phyloP scores from a whole-genome alignment of 1,140 invertebrate species.

The Grapholita molesta region DNA sequence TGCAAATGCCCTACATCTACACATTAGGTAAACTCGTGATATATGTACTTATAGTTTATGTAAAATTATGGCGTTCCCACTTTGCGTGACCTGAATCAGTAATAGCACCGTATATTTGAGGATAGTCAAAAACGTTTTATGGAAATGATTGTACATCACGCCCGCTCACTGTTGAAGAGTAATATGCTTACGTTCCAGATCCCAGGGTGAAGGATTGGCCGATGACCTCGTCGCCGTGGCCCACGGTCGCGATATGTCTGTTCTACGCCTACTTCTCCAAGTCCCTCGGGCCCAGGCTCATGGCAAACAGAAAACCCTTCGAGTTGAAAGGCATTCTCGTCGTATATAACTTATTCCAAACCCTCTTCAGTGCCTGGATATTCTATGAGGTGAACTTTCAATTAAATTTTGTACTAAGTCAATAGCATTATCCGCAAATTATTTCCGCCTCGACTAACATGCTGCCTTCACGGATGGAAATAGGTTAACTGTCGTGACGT shows the following conservation, averaged over 20 bases:
- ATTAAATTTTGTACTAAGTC: background rate
- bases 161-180: slow-evolving; percentile 1
- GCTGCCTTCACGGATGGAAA: background rate
- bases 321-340: slow-evolving; percentile 89
- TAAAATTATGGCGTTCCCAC: background rate
- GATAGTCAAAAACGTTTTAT: slow-evolving; percentile 1
- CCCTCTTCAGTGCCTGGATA: slow-evolving; percentile 94
- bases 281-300: slow-evolving; percentile 89
- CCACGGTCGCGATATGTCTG: slow-evolving; percentile 90
- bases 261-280: slow-evolving; percentile 92
- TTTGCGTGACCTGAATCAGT: background rate
- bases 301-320: slow-evolving; percentile 95
- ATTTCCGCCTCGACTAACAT: background rate
- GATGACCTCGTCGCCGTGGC: slow-evolving; percentile 95
- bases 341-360: slow-evolving; percentile 93
- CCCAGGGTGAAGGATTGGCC: slow-evolving; percentile 92
- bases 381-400: slow-evolving; percentile 89
- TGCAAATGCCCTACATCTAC: background rate
- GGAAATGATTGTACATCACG: slow-evolving; percentile 3
- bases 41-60: background rate
- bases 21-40: background rate
- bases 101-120: background rate
- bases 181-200: slow-evolving; percentile 80
- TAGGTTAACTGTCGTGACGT: slow-evolving; percentile 2
- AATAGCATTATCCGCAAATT: background rate